Evolutionary conservation across 1,140 invertebrate genomes (phyloP).

Genomic region (Cheumatopsyche charites): DNA sequence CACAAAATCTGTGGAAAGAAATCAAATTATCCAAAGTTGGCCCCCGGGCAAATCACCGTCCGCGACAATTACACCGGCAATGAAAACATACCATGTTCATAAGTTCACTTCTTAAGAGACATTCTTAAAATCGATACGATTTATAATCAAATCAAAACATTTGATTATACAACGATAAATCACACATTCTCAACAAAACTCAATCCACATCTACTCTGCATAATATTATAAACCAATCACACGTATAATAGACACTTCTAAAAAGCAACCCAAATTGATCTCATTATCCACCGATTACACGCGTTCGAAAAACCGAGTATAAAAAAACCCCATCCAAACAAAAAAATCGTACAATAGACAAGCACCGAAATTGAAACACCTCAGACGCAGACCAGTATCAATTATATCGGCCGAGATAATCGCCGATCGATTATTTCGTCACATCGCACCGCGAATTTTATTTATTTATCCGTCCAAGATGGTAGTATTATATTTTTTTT

Average conservation of each 20-base stretch:
- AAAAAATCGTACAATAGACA: conserved; percentile 9
- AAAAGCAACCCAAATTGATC: background rate
- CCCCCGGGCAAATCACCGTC: conserved; percentile 37
- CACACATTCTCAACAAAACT: too few relatives aligned
- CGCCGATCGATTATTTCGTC: conserved; percentile 6
- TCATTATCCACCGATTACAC: too few relatives aligned
- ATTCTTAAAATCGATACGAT: background rate
- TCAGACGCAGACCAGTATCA: background rate
- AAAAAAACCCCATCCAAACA: too few relatives aligned
- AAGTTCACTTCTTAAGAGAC: too few relatives aligned
- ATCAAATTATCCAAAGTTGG: conserved; percentile 38
- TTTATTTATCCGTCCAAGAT: background rate
- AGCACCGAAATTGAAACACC: background rate
- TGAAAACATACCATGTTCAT: conserved; percentile 2
- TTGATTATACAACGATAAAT: too few relatives aligned
- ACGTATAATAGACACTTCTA: too few relatives aligned
- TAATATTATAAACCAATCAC: too few relatives aligned
- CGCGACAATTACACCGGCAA: conserved; percentile 34
- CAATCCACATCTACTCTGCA: too few relatives aligned
- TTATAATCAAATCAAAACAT: too few relatives aligned
- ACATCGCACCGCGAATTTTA: background rate
- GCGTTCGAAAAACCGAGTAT: too few relatives aligned
- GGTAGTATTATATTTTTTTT: too few relatives aligned
- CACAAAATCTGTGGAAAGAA: conserved; percentile 33
- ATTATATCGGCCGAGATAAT: conserved; percentile 18